These are phyloP conservation scores for Gnathonemus echidnorhynchus DNA, from an alignment of 2,113 vertebrate species.

Conservation along the genomic window DNA sequence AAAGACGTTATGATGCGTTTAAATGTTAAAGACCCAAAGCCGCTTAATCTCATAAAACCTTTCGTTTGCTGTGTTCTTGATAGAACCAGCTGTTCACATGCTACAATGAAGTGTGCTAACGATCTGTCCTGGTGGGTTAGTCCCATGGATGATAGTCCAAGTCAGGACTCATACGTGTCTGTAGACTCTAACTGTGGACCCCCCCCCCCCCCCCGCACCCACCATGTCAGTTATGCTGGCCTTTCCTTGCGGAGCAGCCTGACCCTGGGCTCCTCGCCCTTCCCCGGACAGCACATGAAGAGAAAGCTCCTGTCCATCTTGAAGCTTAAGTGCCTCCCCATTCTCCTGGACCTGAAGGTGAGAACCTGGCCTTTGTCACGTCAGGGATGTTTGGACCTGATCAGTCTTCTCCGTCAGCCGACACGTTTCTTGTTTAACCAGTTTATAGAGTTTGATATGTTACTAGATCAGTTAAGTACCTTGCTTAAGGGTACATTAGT, in stretches of 20 bases:
- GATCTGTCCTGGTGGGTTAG: neutral
- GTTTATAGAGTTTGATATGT: neutral
- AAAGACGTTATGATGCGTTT: neutral
- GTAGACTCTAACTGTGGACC: neutral
- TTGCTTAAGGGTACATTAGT: neutral
- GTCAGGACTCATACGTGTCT: neutral
- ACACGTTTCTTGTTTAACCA: neutral
- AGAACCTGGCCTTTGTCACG: neutral
- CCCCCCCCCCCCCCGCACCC: neutral
- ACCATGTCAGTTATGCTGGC: constrained; percentile 64
- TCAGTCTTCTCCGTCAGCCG: neutral
- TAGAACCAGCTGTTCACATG: neutral
- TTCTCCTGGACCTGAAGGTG: constrained; percentile 82
- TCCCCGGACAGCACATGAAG: constrained; percentile 68
- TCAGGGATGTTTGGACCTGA: neutral
- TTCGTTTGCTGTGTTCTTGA: neutral
- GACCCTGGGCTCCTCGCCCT: constrained; percentile 57
- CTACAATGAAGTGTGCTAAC: neutral
- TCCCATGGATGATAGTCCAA: neutral
- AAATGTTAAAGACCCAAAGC: neutral
- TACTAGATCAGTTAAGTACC: neutral
- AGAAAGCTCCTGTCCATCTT: constrained; percentile 70
- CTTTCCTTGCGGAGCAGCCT: constrained; percentile 79
- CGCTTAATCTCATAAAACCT: neutral
- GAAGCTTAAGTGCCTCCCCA: constrained; percentile 69